Evolutionary conservation across 2,113 vertebrate species (phyloP).

Genomic region (Sinosuthora webbiana): DNA sequence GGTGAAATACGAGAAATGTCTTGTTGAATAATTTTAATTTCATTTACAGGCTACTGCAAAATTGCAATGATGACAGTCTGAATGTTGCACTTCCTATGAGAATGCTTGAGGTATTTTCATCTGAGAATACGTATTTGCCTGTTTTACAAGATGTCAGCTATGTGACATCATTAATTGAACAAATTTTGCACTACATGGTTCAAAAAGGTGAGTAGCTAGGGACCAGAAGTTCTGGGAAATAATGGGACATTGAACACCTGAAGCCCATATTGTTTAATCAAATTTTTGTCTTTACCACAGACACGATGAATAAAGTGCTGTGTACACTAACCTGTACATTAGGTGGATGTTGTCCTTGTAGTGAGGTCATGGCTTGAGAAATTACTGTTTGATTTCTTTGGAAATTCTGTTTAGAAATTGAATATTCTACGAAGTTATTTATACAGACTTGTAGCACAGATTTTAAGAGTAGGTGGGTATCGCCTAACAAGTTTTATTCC

Average conservation of each 20-base stretch:
- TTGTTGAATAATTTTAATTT: neutral
- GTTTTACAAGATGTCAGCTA: conserved; percentile 83
- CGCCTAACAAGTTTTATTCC: neutral
- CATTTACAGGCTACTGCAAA: conserved; percentile 83
- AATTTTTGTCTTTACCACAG: neutral
- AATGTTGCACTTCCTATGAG: conserved; percentile 96
- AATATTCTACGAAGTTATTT: neutral
- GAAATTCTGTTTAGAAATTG: neutral
- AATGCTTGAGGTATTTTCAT: conserved; percentile 96
- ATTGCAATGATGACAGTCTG: conserved; percentile 85
- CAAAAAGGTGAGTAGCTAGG: conserved; percentile 85
- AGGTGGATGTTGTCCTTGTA: neutral
- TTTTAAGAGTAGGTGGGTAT: neutral
- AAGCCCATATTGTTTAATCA: neutral
- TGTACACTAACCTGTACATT: neutral
- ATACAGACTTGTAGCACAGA: neutral
- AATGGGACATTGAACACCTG: neutral
- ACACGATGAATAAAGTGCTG: neutral
- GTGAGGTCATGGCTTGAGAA: neutral
- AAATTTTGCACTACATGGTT: conserved; percentile 98
- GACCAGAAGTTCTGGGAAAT: neutral
- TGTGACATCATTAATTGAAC: conserved; percentile 90
- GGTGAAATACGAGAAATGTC: neutral
- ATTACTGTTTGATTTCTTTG: neutral
- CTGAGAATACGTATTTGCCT: conserved; percentile 88